Evolutionary conservation across 2,888 invertebrate genomes (phyloP), one percentile per base, ranked within the genome.

Genomic region (Calliscelio sp.): DNA sequence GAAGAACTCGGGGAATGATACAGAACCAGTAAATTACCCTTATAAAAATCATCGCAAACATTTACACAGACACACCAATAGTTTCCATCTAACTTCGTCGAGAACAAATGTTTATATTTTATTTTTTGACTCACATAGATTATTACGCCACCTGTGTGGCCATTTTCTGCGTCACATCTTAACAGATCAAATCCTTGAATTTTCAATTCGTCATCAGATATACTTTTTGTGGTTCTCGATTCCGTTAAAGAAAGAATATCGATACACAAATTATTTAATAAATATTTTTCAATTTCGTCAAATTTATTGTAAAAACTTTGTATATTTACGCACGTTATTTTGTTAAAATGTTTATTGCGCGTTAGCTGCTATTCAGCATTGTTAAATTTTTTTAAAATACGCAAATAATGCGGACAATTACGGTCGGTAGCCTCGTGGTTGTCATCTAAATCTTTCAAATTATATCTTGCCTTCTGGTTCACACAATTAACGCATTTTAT

Each of bases 241-340:
- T 71, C 71, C 22, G 63, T 70, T n/a, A 61, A 20, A 3, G 53
- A 57, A 1, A 70, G 68, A 11, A 78, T 66, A 65, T 66, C 63
- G 4, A 80, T 71, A 20, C 11, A 4, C 18, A 51, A 57, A 41
- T 73, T 73, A 22, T 73, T 46, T 18, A 66, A 65, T 59, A 80
- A 38, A 59, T 49, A 80, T 11, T 71, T 71, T 44, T 79, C 71
- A 0, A 71, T 71, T 71, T 70, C 28, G 71, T 79, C 79, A 71
- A 63, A 63, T 70, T 79, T 79, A 65, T 63, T 55, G 25, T 25
- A 55, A 63, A 79, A 35, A 55, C 79, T 65, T 55, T 70, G 71
- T 6, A 79, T 53, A 55, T 71, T 79, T 20, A 71, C 11, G 44
- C 65, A 73, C 44, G 16, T 46, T 18, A 46, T 46, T 18, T 18